Evolutionary conservation across 2,888 invertebrate genomes (phyloP), one percentile per base, ranked within the genome.

Genomic region (Drosophila melanosoma): DNA sequence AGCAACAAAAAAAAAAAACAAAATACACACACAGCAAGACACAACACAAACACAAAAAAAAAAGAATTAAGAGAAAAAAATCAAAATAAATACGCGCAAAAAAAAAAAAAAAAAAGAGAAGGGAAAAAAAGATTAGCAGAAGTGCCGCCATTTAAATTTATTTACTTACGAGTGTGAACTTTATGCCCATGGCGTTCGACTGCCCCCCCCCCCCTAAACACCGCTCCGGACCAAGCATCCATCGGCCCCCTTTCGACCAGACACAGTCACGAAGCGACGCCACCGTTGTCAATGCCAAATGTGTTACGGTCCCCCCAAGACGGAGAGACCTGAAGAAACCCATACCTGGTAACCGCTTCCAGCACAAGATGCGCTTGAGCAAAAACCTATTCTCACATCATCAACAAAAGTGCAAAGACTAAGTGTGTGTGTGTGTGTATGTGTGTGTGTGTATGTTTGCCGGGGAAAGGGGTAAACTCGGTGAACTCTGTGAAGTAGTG

Each of bases 121-220:
- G 23, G 36, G 48, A 33, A 40, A 70, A 79, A 72, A 79, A 86
- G 84, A 86, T 87, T 78, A 85, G 85, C 89, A 86, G 85, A 76
- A 87, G 90, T 89, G 90, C 87, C 90, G 87, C 88, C 90, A 87
- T 87, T 83, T 88, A 88, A 89, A 87, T 87, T 87, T 89, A 89
- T 87, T 89, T 89, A 88, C 90, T 87, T 85, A 82, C 90, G 86
- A 89, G 87, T 87, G 87, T 89, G 90, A 87, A 87, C 90, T 89
- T 88, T 88, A 87, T 85, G 90, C 83, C 86, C 80, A 74, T 88
- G 86, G 81, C 81, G 79, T 89, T 84, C 76, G 66, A 69, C 67
- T 75, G 65, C 49, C 52, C 70, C 57, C 33, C 69, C 11, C 17
- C 49, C 45, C 40, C 40, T 40, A 32, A 32, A 29, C 32, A 42